Evolutionary conservation across 2,113 vertebrate genomes (phyloP), one percentile per base, ranked within the genome.

Genomic region (Climacteris rufus): DNA sequence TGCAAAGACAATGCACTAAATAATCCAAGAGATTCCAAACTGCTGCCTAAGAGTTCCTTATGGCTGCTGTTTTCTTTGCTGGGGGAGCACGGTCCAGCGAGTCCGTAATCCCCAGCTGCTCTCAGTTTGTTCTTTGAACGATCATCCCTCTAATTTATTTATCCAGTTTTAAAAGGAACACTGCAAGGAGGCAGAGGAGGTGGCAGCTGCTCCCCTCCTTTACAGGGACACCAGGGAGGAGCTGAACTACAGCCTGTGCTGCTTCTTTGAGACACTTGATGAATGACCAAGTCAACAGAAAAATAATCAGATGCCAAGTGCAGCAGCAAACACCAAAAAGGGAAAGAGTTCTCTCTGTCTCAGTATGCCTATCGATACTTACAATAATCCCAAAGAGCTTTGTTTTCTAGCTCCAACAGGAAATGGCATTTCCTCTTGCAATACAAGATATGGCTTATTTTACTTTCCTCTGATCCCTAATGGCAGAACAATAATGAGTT

Each of bases 91-190:
- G 3, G 63, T 25, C 72, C 74, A 25, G n/a, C 1, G 3, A 35
- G 42, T 44, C 72, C 49, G 5, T 0, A 35, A 52, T 64, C 53
- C 87, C 81, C 77, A 69, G 68, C 72, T 64, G 89, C 81, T 75
- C 54, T 6, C 19, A 3, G 86, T 45, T 82, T 68, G 77, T 40
- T 60, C 77, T 45, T 33, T 23, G n/a, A 72, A 27, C 0, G 5
- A 60, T 40, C 69, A 1, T 10, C 40, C 35, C 94, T 60, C 42
- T 91, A 20, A 92, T 94, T 94, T 75, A 82, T 94, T 94, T 64
- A 89, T 52, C 76, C 72, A 12, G 31, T 19, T 84, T 59, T 45
- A 59, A 77, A 80, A 78, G 5, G 18, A 91, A 83, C 35, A 1
- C 4, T 56, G 77, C 24, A 10, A 61, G 66, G 72, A 44, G 19